phyloP scores from a whole-genome alignment of 2,797 vertebrate species.

The Tolypeutes matacus region DNA sequence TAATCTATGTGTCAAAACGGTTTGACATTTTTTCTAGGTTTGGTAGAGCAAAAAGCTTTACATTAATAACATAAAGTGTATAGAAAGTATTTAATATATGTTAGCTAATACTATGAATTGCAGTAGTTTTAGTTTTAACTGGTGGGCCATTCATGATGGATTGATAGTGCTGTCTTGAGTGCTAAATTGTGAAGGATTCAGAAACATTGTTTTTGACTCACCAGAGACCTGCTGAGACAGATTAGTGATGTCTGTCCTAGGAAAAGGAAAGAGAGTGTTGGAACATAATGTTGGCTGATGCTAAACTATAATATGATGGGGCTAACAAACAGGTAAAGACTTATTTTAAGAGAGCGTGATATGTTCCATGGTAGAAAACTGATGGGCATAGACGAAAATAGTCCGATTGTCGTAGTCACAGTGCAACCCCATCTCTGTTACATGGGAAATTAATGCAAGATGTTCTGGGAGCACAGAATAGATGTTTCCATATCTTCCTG shows the following conservation, averaged over 20 bases:
- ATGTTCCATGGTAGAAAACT: neutral
- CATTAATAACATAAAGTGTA: neutral
- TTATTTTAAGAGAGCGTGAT: neutral
- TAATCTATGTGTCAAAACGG: neutral
- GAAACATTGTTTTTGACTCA: neutral
- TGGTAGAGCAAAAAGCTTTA: neutral
- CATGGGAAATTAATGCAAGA: neutral
- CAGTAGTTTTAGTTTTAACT: neutral
- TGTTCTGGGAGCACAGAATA: neutral
- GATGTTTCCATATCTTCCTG: neutral
- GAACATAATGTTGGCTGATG: neutral
- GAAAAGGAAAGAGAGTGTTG: neutral
- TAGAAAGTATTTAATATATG: neutral
- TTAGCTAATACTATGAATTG: neutral
- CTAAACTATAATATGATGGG: neutral
- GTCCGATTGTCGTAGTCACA: neutral
- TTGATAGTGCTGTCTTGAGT: neutral
- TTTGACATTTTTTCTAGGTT: slow-evolving; percentile 22
- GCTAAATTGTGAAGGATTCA: neutral
- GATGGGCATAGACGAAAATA: neutral
- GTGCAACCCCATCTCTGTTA: neutral
- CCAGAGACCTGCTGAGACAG: neutral
- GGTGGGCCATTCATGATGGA: neutral
- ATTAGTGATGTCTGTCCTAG: neutral
- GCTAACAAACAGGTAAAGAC: neutral